These are phyloP conservation scores for Alexandromys fortis DNA, from an alignment of 2,113 vertebrate genomes.

Conservation along the genomic window DNA sequence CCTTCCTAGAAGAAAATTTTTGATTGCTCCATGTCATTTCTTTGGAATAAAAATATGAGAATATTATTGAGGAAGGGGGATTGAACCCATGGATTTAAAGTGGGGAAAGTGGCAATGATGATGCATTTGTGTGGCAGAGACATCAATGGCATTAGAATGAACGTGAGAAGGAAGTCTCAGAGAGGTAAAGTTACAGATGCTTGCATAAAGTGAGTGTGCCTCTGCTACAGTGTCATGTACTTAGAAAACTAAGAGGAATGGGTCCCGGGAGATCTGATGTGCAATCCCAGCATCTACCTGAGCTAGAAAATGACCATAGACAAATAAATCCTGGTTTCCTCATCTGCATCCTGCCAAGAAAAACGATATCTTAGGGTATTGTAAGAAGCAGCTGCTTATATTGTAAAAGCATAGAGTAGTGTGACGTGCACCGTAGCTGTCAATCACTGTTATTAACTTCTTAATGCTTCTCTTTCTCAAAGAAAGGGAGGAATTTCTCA, in stretches of 20 bases:
- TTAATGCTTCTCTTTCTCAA: not conserved
- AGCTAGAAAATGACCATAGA: not conserved
- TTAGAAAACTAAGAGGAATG: not conserved
- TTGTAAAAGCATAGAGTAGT: not conserved
- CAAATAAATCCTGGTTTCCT: not conserved
- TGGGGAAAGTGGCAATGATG: not conserved
- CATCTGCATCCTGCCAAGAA: not conserved
- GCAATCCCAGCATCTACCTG: not conserved
- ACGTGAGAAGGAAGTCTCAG: not conserved
- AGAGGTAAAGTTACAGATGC: not conserved
- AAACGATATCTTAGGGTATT: not conserved
- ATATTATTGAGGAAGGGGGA: not conserved
- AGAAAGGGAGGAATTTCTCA: not conserved
- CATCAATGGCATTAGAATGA: not conserved
- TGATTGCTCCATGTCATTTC: not conserved
- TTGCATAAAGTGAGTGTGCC: not conserved
- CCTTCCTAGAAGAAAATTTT: not conserved
- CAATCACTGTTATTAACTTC: not conserved
- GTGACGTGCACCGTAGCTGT: not conserved
- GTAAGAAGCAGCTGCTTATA: not conserved
- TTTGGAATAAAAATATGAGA: conserved; percentile 35
- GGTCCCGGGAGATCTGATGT: not conserved
- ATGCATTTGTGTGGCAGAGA: not conserved
- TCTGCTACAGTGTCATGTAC: not conserved
- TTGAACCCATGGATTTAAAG: not conserved